Base-by-base conservation (phyloP, 2,888 invertebrate genomes). In the Drosophila monieri region DNA sequence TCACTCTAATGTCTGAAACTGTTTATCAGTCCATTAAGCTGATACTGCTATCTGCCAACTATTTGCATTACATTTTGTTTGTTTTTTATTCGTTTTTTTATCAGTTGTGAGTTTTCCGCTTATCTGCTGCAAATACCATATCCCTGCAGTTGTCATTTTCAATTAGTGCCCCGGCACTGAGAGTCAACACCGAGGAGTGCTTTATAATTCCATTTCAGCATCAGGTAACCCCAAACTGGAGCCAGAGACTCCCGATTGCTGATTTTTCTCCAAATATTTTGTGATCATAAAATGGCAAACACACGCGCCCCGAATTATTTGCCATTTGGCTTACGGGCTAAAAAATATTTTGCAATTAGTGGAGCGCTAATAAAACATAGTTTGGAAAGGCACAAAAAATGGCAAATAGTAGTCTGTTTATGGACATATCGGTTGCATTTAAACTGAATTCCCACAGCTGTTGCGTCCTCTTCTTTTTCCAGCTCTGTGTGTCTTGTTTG, bases 101-200 rank as follows among this genome's bases (percentile, higher is more conserved):
- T 80, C 80, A 78, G 80, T 72, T 80, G 71, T 73, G 83, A 77
- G n/a, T 76, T 79, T 75, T 61, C 47, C 68, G 78, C 76, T 80
- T 80, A 80, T 80, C 80, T 80, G 76, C 85, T 69, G 70, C 61
- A 80, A 80, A 83, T 79, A 80, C 44, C 27, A 37, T 41, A 60
- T 44, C 59, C 53, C 21, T 2, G 18, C 18, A 18, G 55, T 79
- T 73, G 69, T 60, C 60, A 60, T 78, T 80, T 80, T 73, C 85
- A 80, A 80, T 80, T 84, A 80, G 78, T 77, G 80, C 69, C 61
- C 56, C 27, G 62, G 56, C 49, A 56, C 61, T 56, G 49, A 68
- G 69, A 75, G 77, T 83, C 73, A 83, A 80, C 75, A 78, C 56
- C 32, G 32, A 65, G 39, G 32, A 65, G 39, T 47, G 35, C 25